phyloP scores from a whole-genome alignment of 2,113 vertebrate species.

The Stomatorhinus ivindoensis region DNA sequence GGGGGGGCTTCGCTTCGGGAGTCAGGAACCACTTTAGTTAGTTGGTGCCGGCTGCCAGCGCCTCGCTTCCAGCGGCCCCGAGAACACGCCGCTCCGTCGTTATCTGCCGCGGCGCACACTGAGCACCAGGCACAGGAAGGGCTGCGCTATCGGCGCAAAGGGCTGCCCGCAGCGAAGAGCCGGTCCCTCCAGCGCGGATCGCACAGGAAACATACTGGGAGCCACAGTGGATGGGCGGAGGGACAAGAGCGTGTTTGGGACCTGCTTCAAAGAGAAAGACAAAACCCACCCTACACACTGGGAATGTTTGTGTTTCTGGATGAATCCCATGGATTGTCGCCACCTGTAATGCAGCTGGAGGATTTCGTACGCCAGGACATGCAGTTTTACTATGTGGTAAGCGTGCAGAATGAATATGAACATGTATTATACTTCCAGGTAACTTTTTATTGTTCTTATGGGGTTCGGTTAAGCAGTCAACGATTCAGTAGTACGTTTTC shows the following conservation, averaged over 20 bases:
- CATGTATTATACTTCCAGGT: background rate
- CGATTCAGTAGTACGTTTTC: background rate
- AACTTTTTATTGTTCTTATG: background rate
- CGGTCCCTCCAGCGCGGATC: background rate
- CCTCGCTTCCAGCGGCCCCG: conserved; percentile 39
- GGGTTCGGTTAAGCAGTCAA: background rate
- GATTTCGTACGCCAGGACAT: conserved; percentile 44
- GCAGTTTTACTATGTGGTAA: conserved; percentile 61
- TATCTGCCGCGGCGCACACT: conserved; percentile 33
- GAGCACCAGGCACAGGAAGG: conserved; percentile 27
- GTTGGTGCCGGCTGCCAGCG: conserved; percentile 21
- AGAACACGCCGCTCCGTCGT: conserved; percentile 20
- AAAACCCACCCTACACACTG: background rate
- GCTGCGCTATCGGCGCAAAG: conserved; percentile 26
- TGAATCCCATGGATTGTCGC: conserved; percentile 39
- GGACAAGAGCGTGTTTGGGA: background rate
- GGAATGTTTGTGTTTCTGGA: conserved; percentile 39
- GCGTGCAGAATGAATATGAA: conserved; percentile 24
- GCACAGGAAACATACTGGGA: background rate
- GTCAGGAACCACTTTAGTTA: background rate
- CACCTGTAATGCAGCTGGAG: conserved; percentile 39
- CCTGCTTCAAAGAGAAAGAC: background rate
- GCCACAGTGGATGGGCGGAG: background rate
- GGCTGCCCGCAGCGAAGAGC: conserved; percentile 8
- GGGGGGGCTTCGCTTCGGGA: background rate